Evolutionary conservation across 2,113 vertebrate genomes (phyloP).

Genomic region (Callopanchax toddi): DNA sequence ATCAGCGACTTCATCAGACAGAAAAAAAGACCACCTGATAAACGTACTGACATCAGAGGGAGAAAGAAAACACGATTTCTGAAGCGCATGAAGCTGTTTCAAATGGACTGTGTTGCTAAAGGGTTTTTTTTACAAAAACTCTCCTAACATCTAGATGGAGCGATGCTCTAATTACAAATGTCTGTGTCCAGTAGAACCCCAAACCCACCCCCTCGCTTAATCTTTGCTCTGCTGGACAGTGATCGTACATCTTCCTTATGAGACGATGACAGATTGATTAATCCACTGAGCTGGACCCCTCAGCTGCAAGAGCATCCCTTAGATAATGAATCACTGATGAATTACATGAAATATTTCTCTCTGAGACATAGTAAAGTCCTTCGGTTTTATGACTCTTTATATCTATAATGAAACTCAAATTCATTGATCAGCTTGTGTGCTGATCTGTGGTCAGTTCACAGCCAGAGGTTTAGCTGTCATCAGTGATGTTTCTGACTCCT

Average conservation of each 20-base stretch:
- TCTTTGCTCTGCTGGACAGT: conserved; percentile 59
- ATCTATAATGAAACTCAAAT: conserved; percentile 14
- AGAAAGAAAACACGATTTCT: conserved; percentile 13
- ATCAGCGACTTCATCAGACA: conserved; percentile 41
- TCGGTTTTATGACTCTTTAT: conserved; percentile 37
- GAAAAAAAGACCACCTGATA: conserved; percentile 35
- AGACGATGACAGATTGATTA: conserved; percentile 76
- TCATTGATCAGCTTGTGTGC: conserved; percentile 22
- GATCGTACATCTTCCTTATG: conserved; percentile 76
- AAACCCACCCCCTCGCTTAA: conserved; percentile 44
- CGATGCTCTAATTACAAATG: conserved; percentile 65
- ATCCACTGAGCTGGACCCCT: conserved; percentile 72
- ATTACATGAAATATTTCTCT: conserved; percentile 68
- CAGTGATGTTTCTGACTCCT: too few relatives aligned
- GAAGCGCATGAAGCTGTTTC: neutral
- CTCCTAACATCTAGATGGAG: conserved; percentile 36
- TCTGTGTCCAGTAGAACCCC: conserved; percentile 38
- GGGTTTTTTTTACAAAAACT: conserved; percentile 17
- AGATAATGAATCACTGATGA: conserved; percentile 78
- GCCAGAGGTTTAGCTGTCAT: too few relatives aligned
- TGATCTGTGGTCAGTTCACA: conserved; percentile 31
- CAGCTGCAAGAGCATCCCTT: conserved; percentile 60
- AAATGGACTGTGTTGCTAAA: conserved; percentile 6
- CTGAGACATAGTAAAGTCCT: conserved; percentile 47
- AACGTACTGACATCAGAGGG: conserved; percentile 33